Conservation (phyloP, 37 sponge, comb jelly and placozoan genomes). For the Bolinopsis microptera region DNA sequence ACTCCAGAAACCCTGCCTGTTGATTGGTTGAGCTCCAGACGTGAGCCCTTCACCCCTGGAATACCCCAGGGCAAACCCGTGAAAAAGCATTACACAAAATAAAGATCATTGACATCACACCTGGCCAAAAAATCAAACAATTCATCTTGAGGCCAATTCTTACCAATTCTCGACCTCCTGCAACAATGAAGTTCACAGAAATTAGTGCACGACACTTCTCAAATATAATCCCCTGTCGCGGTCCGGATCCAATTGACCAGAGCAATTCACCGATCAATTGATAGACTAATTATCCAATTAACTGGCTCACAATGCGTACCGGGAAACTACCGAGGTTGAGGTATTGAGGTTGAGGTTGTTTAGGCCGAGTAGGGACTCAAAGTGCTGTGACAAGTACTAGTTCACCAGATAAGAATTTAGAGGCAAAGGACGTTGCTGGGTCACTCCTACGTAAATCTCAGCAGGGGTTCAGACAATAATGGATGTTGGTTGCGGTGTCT, state of each 20-base stretch:
- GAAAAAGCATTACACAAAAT: not conserved
- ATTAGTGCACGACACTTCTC: not conserved
- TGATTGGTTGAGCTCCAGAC: no score
- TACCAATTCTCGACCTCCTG: not conserved
- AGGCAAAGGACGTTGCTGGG: not conserved
- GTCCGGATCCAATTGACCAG: not conserved
- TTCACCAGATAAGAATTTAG: no score
- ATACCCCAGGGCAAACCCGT: not conserved
- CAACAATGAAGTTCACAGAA: not conserved
- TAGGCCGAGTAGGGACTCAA: not conserved
- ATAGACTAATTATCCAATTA: not conserved
- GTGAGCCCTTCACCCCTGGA: no score
- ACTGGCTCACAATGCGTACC: not conserved
- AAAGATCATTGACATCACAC: not conserved
- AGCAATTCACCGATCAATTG: not conserved
- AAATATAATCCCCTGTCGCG: no score
- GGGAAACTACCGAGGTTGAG: not conserved
- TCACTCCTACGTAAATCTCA: not conserved
- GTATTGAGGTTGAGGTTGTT: no score
- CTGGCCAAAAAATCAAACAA: not conserved
- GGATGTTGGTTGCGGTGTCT: no score
- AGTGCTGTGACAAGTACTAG: no score
- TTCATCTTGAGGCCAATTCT: not conserved
- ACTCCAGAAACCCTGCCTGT: no score
- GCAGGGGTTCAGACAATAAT: not conserved